phyloP scores from a whole-genome alignment of 2,888 invertebrate species.

The Melieria crassipennis region DNA sequence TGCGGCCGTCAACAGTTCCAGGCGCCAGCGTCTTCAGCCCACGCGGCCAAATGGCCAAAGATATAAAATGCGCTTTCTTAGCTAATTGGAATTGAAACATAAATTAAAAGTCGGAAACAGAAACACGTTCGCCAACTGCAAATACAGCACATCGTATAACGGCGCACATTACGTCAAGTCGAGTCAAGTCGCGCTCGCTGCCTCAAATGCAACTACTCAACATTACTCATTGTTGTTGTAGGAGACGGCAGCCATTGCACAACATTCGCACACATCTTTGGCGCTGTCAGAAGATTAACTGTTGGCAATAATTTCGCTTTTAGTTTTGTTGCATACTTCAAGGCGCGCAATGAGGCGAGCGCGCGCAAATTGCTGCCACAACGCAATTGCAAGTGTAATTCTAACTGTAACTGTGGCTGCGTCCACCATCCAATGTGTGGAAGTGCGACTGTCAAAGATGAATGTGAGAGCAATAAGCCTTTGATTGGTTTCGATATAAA shows the following conservation, averaged over 20 bases:
- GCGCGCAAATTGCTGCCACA: not conserved
- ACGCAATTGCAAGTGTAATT: constrained; percentile 7
- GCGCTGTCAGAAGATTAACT: constrained; percentile 61
- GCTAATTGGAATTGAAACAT: constrained; percentile 66
- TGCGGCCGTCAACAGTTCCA: no score
- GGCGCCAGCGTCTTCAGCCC: no score
- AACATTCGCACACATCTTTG: constrained; percentile 30
- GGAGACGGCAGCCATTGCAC: constrained; percentile 10
- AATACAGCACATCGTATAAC: constrained; percentile 4
- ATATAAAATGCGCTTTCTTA: constrained; percentile 44
- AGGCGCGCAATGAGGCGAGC: constrained; percentile 13
- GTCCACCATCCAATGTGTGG: not conserved
- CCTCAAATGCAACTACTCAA: constrained; percentile 4
- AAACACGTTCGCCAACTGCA: constrained; percentile 39
- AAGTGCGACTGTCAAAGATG: constrained; percentile 34
- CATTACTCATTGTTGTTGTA: not conserved
- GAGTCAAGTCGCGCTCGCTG: constrained; percentile 2
- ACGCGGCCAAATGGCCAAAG: constrained; percentile 27
- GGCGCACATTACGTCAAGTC: not conserved
- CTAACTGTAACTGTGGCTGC: not conserved
- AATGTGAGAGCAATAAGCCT: constrained; percentile 39
- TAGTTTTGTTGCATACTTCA: constrained; percentile 28
- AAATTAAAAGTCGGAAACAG: constrained; percentile 64
- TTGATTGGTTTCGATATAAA: constrained; percentile 45
- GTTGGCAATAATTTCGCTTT: constrained; percentile 57